Evolutionary conservation across 2,888 invertebrate genomes (phyloP).

Genomic region (Microplitis deprimator): DNA sequence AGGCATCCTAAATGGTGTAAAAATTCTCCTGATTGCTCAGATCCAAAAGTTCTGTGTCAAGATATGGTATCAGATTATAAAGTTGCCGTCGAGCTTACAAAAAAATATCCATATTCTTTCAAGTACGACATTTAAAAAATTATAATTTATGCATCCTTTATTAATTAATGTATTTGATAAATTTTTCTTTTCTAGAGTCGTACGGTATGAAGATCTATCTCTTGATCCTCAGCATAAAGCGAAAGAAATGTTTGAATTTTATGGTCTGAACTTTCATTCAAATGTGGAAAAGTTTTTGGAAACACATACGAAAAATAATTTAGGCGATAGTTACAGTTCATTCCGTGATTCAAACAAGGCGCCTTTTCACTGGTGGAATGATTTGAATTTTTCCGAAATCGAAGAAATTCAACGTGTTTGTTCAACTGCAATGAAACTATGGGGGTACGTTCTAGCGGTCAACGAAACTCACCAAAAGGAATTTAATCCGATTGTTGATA

Average conservation of each 20-base stretch:
- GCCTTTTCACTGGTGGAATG: slow-evolving; percentile 88
- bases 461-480: slow-evolving; percentile 76
- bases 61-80: slow-evolving; percentile 88
- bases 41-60: slow-evolving; percentile 82
- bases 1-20: slow-evolving; percentile 87
- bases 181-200: slow-evolving; percentile 74
- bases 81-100: slow-evolving; percentile 79
- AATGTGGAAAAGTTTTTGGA: slow-evolving; percentile 82
- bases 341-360: slow-evolving; percentile 88
- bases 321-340: slow-evolving; percentile 88
- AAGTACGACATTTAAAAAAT: slow-evolving; percentile 73
- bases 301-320: slow-evolving; percentile 85
- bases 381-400: slow-evolving; percentile 82
- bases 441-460: slow-evolving; percentile 83
- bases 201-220: slow-evolving; percentile 89
- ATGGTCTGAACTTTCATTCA: slow-evolving; percentile 80
- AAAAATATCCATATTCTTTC: slow-evolving; percentile 81
- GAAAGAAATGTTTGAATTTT: slow-evolving; percentile 83
- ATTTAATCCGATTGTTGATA: slow-evolving; percentile 75
- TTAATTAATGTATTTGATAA: not conserved
- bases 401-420: slow-evolving; percentile 79
- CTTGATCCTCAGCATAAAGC: slow-evolving; percentile 80
- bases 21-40: slow-evolving; percentile 84
- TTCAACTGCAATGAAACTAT: slow-evolving; percentile 84
- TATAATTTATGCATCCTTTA: not conserved